Evolutionary conservation across 2,797 vertebrate genomes (phyloP), one percentile per base, ranked within the genome.

Genomic region (Falco naumanni): DNA sequence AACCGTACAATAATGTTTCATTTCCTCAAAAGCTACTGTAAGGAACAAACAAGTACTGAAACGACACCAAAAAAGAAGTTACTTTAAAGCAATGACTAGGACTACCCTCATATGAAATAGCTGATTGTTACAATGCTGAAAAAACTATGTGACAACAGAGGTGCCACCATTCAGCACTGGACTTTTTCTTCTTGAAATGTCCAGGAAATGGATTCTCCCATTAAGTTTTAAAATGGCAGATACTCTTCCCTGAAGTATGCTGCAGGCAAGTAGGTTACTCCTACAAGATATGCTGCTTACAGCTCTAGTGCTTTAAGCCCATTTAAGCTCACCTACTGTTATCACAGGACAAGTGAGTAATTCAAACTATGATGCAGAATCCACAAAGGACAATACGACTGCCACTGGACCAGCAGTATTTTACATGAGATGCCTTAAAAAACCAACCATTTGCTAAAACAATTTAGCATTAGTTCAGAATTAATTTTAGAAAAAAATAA

Each of bases 271-370:
- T 0, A 11, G 24, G 9, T 29, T 34, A 26, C 5, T 72, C 54
- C 41, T 34, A 25, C 17, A 48, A 7, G 12, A 37, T 1, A 14
- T 0, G 1, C 1, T 2, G 0, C 24, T 65, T 16, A 34, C 16
- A 74, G 33, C n/a, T 84, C n/a, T 10, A 29, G 34, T 26, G 76
- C 45, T 86, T 75, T 28, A 41, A 63, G 43, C 41, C 37, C 57
- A 9, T 10, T 37, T 56, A 34, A 10, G 2, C 51, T 86, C 69
- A 26, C 4, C 20, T 18, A 7, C 3, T 8, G 33, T 2, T 8
- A 53, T 5, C 34, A n/a, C 0, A 0, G 28, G 33, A 19, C 25
- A 25, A 56, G 17, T 0, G 4, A 81, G 1, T 9, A 71, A 71
- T 3, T 57, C 59, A 64, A 16, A 39, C 24, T 18, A n/a, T 0